Evolutionary conservation across 2,888 invertebrate genomes (phyloP).

Genomic region (Cancer borealis): DNA sequence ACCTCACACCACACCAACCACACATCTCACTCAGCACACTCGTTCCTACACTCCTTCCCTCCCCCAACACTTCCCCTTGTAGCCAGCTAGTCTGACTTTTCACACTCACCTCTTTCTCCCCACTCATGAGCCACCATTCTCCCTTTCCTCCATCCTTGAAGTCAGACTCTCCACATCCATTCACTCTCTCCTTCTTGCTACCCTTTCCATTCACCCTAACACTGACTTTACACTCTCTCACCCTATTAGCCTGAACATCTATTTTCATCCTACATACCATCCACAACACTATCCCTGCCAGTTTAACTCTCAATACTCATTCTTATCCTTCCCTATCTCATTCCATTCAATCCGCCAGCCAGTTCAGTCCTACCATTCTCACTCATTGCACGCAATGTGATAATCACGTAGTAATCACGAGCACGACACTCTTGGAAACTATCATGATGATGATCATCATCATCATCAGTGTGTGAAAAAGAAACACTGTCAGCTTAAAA

Average conservation of each 20-base stretch:
- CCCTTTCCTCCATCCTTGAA: not conserved
- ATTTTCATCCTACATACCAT: not conserved
- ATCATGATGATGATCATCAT: not conserved
- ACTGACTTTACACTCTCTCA: not conserved
- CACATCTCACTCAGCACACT: not conserved
- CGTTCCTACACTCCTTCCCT: not conserved
- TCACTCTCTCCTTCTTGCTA: not conserved
- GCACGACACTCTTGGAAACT: not conserved
- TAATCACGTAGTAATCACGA: not conserved
- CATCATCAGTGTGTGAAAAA: not conserved
- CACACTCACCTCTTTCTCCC: not conserved
- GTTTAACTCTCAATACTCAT: not conserved
- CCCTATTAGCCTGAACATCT: not conserved
- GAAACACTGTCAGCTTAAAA: not conserved
- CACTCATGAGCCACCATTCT: not conserved
- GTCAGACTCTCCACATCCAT: not conserved
- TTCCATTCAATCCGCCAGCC: not conserved
- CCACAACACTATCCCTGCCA: not conserved
- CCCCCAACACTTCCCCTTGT: not conserved
- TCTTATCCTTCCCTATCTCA: not conserved
- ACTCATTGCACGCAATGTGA: not conserved
- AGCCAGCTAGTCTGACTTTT: too few species aligned
- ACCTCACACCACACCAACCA: not conserved
- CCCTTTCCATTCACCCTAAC: not conserved
- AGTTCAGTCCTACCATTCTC: not conserved